Base-by-base conservation (phyloP, 1,140 invertebrate genomes). In the Spodoptera frugiperda region DNA sequence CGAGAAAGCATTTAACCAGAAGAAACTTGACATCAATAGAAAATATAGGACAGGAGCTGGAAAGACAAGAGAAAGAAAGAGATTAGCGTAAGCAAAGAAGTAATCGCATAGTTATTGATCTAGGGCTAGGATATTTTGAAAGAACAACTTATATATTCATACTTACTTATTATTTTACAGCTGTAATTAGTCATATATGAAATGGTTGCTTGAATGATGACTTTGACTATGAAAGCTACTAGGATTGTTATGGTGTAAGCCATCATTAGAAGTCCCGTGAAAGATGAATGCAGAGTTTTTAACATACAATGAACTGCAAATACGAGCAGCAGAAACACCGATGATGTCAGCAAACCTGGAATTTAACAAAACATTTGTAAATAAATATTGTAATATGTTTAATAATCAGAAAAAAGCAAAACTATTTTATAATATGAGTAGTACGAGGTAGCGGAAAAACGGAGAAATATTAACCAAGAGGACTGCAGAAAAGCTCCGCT, bases 1-100 rank as follows among this genome's bases (percentile, higher is more conserved):
- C 68, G 96, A 96, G 92, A 97, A 96, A 11, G 96, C 94, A 82
- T 95, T 96, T 89, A 97, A 95, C 97, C 97, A 98, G 68, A 96
- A 96, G 84, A 97, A 97, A 63, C 96, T 96, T 0, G 96, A 94
- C 51, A 97, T 86, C 86, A 97, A 96, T 73, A 96, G 96, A 88
- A 96, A 97, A 19, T 81, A 75, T 9, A 57, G 17, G 0, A 79
- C 4, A 10, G 65, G 19, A 46, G 51, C 82, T 83, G 48, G 51
- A 83, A 81, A 17, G n/a, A n/a, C n/a, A n/a, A n/a, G n/a, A n/a
- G 46, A 71, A 25, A 59, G 33, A 9, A 57, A 72, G 8, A 10
- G 6, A 39, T 39, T 39, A 39, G 9, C 33, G 25, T 25, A 25
- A 4, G 25, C 5, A 25, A 25, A 2, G 1, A 25, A 3, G 21